Percentiles rank a stretch among this genome's conserved stretches.
phyloP scores from a whole-genome alignment of 2,888 invertebrate genomes.

The Oscheius sp. region DNA sequence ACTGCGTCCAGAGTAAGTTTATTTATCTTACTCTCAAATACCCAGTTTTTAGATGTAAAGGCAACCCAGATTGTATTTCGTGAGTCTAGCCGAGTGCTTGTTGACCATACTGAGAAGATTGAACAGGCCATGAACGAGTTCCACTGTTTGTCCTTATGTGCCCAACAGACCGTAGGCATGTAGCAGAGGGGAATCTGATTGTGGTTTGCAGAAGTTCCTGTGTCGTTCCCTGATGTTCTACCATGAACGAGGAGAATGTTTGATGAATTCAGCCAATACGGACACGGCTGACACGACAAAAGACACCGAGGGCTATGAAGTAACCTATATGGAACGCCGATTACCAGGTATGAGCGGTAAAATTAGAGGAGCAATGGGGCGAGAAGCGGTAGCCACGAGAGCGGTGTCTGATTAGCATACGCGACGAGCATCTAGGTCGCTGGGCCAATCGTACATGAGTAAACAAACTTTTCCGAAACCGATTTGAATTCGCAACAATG shows the following conservation, averaged over 20 bases:
- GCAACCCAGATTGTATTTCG: constrained; percentile 1
- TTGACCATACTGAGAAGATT: constrained; percentile 44
- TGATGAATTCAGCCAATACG: constrained; percentile 52
- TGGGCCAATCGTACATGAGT: constrained; percentile 21
- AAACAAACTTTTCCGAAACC: constrained; percentile 25
- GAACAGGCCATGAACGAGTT: constrained; percentile 40
- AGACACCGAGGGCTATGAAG: constrained; percentile 46
- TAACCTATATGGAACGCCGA: constrained; percentile 45
- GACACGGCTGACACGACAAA: constrained; percentile 35
- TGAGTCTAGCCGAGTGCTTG: constrained; percentile 21
- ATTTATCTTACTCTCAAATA: background rate
- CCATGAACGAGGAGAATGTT: constrained; percentile 45
- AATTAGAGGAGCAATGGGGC: constrained; percentile 27
- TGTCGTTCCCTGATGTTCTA: constrained; percentile 55
- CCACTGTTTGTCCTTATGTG: constrained; percentile 46
- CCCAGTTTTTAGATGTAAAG: constrained; percentile 5
- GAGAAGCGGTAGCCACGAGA: constrained; percentile 6
- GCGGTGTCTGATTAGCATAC: constrained; percentile 31
- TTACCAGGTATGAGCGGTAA: constrained; percentile 32
- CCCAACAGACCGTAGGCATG: constrained; percentile 35
- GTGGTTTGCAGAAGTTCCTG: constrained; percentile 36
- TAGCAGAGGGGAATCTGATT: constrained; percentile 1
- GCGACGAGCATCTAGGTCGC: constrained; percentile 31
- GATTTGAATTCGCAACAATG: constrained; percentile 14
- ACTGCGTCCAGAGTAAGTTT: constrained; percentile 43